Evolutionary conservation across 2,113 vertebrate genomes (phyloP).

Genomic region (Peromyscus leucopus): DNA sequence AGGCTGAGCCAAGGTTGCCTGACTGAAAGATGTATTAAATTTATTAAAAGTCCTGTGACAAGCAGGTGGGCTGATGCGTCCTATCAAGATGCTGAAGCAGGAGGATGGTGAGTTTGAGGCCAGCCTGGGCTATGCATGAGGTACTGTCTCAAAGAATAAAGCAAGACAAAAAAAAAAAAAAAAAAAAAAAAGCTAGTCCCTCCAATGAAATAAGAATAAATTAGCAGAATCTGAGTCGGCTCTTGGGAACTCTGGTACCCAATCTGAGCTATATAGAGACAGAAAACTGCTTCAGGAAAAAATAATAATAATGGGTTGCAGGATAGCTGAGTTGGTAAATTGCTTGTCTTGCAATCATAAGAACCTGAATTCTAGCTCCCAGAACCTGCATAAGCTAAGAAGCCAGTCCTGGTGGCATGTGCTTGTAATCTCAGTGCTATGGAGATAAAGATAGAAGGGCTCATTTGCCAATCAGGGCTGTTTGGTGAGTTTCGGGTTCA

Average conservation of each 20-base stretch:
- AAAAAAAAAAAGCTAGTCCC: not conserved
- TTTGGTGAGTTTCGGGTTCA: not conserved
- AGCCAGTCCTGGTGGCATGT: rapidly evolving
- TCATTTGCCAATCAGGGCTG: not conserved
- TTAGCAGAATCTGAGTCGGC: not conserved
- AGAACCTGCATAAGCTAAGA: not conserved
- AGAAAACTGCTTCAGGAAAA: not conserved
- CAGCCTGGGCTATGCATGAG: not conserved
- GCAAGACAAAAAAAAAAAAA: not conserved
- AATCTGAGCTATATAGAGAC: not conserved
- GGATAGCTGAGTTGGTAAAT: not conserved
- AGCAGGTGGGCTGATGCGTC: not conserved
- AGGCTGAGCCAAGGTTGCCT: not conserved
- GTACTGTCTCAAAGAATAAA: not conserved
- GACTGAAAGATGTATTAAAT: not conserved
- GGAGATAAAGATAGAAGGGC: not conserved
- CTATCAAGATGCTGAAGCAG: not conserved
- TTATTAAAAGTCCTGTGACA: not conserved
- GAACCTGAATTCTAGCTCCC: not conserved
- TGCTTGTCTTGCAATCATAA: not conserved
- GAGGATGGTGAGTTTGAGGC: not conserved
- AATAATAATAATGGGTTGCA: too few species aligned
- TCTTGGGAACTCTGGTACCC: not conserved
- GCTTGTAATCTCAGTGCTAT: too few species aligned
- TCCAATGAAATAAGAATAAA: not conserved